Base-by-base conservation (phyloP, 1,140 invertebrate genomes). In the Eupeodes corollae region DNA sequence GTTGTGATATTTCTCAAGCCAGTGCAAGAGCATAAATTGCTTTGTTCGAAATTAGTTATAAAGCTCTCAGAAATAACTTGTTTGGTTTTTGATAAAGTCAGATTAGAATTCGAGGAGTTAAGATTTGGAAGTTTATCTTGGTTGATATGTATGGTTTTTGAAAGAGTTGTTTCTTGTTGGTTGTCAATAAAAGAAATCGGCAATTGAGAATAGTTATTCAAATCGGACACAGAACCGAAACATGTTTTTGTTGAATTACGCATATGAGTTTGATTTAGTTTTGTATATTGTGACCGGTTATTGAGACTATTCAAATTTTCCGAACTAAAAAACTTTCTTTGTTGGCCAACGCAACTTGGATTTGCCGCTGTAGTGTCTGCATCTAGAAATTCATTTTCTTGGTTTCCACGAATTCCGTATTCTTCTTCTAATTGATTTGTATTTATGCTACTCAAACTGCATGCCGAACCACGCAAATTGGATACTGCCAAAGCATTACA, bases 1-100 rank as follows among this genome's bases (percentile, higher is more conserved):
- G 76, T 78, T n/a, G 75, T 77, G n/a, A 78, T 78, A 52, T 76
- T 77, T 32, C 71, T 63, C 13, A 75, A 58, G 31, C 70, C 73
- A 12, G 56, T 49, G 33, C 63, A 67, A 14, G 57, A 61, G 44
- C 63, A 67, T 3, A 53, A 51, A n/a, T 47, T 50, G 26, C 44
- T 49, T 19, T 52, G 46, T 31, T 46, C 21, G 14, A 52, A 46
- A 44, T 10, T 35, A 6, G 34, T n/a, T 35, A 15, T n/a, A 35
- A n/a, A 12, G 10, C 14, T 35, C 12, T n/a, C 12, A n/a, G 34
- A 12, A n/a, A 15, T 5, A 35, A 35, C 5, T 12, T 35, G 34
- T 15, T 35, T 12, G 12, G 34, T 35, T 35, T 5, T 35, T 35
- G 34, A 35, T 35, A 15, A 35, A n/a, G 5, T 35, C 5, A 15